A percentile compares a stretch with the other conserved stretches of the same genome.
These are phyloP conservation scores for Scyliorhinus canicula DNA, from an alignment of 2,797 vertebrate genomes.

Conservation along the genomic window DNA sequence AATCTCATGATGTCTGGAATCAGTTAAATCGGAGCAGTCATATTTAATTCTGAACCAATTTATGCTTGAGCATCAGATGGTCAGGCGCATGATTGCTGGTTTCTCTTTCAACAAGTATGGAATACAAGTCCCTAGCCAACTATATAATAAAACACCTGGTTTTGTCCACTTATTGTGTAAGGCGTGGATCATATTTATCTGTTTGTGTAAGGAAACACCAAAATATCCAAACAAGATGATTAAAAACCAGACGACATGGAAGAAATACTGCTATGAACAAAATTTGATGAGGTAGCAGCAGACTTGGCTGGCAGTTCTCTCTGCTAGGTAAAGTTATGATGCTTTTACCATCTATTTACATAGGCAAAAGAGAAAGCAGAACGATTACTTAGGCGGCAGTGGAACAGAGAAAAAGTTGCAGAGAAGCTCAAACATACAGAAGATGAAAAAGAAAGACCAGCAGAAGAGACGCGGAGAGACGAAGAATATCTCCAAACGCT, in stretches of 20 bases:
- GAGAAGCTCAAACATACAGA: slow-evolving; percentile 88
- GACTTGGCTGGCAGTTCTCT: not conserved
- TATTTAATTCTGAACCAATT: not conserved
- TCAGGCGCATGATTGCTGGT: not conserved
- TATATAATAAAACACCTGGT: not conserved
- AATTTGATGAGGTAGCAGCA: not conserved
- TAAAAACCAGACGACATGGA: not conserved
- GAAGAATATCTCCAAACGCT: not conserved
- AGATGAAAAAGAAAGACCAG: slow-evolving; percentile 56
- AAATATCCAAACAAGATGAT: not conserved
- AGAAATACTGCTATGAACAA: not conserved
- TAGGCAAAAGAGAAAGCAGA: slow-evolving; percentile 98
- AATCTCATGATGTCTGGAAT: not conserved
- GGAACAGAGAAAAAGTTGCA: slow-evolving; percentile 89
- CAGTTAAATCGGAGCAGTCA: not conserved
- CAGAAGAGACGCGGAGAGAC: not conserved
- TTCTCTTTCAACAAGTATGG: not conserved
- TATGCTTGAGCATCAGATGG: not conserved
- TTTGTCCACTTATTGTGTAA: not conserved
- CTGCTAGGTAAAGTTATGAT: not conserved
- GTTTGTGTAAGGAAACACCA: not conserved
- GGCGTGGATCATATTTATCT: not conserved
- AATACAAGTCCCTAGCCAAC: not conserved
- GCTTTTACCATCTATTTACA: slow-evolving; percentile 41
- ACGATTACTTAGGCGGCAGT: slow-evolving; percentile 79